Base-by-base conservation (phyloP, 2,113 vertebrate species). In the Chaenocephalus aceratus region DNA sequence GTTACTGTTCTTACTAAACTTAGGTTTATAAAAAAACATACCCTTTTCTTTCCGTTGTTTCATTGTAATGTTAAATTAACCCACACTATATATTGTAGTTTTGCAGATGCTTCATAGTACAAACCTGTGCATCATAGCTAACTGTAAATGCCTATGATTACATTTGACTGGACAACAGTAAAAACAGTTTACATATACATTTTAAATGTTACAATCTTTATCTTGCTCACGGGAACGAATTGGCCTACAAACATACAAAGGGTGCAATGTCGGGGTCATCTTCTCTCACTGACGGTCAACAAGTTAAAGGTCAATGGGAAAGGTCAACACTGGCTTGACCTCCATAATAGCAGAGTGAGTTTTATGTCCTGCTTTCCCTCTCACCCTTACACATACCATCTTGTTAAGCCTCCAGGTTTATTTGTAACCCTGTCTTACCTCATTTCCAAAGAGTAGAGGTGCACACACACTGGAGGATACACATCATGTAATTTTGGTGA, bases 221-320 rank as follows among this genome's bases (percentile, higher is more conserved):
- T 26, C 18, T 64, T 23, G 21, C 16, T 74, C 70, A 23, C 48
- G 52, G 60, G 69, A 80, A 86, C 26, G 69, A 54, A 72, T 13
- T 73, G 53, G 48, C 66, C 57, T 41, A 51, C 66, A 64, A 75
- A 72, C 61, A 71, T 78, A 75, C 61, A 71, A 18, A 14, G 48
- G 36, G 57, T 77, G 61, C 23, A 77, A 54, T 54, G 62, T 36
- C 66, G 57, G 70, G 57, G 60, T 91, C 86, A 67, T 79, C 59
- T 77, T 74, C 67, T 84, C 45, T 64, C 41, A 48, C 41, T 36
- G 54, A 30, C 57, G 58, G 59, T 53, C 77, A 75, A 34, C 74
- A 71, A 82, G 87, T 80, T 51, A 86, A 86, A 82, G 89, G 79
- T 79, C 74, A 78, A 6, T 6, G 67, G 67, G 41, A 61, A 61